Evolutionary conservation across 1,140 invertebrate species (phyloP).

Genomic region (Microplitis demolitor): DNA sequence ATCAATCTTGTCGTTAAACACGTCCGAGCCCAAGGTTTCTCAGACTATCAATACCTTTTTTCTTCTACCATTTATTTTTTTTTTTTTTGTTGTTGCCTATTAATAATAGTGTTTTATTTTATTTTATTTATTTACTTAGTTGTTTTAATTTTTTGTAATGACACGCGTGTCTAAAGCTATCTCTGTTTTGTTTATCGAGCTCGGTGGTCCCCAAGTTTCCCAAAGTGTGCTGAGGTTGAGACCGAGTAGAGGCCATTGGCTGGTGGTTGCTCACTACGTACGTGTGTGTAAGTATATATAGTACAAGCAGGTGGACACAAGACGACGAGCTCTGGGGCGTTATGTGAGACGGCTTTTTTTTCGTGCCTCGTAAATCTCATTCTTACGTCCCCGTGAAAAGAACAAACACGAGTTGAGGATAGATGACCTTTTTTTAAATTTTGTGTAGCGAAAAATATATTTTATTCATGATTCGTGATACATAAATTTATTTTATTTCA

Average conservation of each 20-base stretch:
- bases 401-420: background rate
- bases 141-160: too few relatives aligned
- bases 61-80: too few relatives aligned
- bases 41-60: too few relatives aligned
- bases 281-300: too few relatives aligned
- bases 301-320: slow-evolving; percentile 6
- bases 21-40: too few relatives aligned
- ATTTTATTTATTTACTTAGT: background rate
- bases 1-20: background rate
- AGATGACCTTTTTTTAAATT: background rate
- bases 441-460: background rate
- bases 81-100: too few relatives aligned
- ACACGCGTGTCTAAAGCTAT: too few relatives aligned
- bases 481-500: background rate
- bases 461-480: background rate
- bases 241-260: background rate
- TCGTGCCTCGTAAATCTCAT: slow-evolving; percentile 10
- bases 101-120: background rate
- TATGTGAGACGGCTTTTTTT: slow-evolving; percentile 12
- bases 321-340: background rate
- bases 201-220: background rate
- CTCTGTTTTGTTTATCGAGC: background rate
- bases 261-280: background rate
- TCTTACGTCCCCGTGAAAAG: slow-evolving; percentile 2
- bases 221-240: background rate